Evolutionary conservation across 2,888 invertebrate genomes (phyloP).

Genomic region (Caenorhabditis sulstoni): DNA sequence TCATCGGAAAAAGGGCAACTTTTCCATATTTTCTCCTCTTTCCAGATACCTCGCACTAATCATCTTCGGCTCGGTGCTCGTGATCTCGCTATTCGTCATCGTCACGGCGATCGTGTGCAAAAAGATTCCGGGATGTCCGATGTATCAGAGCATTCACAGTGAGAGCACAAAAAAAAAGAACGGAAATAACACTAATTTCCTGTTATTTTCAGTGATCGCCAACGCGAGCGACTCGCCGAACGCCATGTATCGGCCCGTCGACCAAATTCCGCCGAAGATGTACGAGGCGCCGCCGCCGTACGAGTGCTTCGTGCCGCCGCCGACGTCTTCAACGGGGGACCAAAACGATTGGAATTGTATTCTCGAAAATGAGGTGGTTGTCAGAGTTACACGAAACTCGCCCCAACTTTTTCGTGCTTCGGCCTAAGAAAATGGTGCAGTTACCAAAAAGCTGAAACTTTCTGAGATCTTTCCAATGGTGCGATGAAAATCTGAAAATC

Average conservation of each 20-base stretch:
- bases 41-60: slow-evolving; percentile 68
- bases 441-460: no score
- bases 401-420: no score
- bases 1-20: background rate
- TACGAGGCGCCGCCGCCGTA: slow-evolving; percentile 70
- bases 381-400: no score
- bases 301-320: slow-evolving; percentile 64
- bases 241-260: slow-evolving; percentile 67
- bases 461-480: no score
- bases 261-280: slow-evolving; percentile 69
- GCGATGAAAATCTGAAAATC: no score
- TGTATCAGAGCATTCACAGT: slow-evolving; percentile 61
- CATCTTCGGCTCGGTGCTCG: slow-evolving; percentile 57
- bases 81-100: slow-evolving; percentile 53
- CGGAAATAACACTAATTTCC: background rate
- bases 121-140: slow-evolving; percentile 64
- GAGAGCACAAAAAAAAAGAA: no score
- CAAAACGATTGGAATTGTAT: slow-evolving; percentile 68
- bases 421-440: no score
- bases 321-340: slow-evolving; percentile 26
- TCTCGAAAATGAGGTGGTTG: slow-evolving; percentile 66
- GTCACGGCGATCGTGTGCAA: slow-evolving; percentile 62
- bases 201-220: slow-evolving; percentile 44
- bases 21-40: slow-evolving; percentile 12
- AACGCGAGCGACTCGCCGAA: slow-evolving; percentile 47